Evolutionary conservation across 2,888 invertebrate species (phyloP).

Genomic region (Nezara viridula): DNA sequence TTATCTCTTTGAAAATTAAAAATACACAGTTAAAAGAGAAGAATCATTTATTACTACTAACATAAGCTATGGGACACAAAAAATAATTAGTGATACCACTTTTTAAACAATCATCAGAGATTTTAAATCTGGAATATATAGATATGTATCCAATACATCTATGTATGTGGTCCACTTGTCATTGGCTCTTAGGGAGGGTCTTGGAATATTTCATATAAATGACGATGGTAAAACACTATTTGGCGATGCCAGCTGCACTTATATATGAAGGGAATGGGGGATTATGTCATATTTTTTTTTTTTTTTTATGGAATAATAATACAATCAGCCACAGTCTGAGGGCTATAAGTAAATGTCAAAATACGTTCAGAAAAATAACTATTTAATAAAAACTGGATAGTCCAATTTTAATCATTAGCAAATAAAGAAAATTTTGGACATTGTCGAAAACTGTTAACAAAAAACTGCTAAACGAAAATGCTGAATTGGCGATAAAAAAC

Average conservation of each 20-base stretch:
- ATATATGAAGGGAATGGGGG: slow-evolving; percentile 83
- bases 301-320: too few relatives aligned
- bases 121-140: slow-evolving; percentile 82
- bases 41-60: slow-evolving; percentile 82
- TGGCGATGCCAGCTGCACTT: slow-evolving; percentile 80
- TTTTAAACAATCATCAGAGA: slow-evolving; percentile 77
- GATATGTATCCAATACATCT: too few relatives aligned
- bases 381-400: slow-evolving; percentile 85
- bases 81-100: slow-evolving; percentile 82
- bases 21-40: slow-evolving; percentile 79
- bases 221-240: slow-evolving; percentile 75
- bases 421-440: slow-evolving; percentile 76
- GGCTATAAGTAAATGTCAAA: too few relatives aligned
- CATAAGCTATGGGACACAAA: slow-evolving; percentile 83
- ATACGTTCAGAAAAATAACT: slow-evolving; percentile 78
- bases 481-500: too few relatives aligned
- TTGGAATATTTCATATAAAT: slow-evolving; percentile 75
- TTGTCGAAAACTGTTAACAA: too few relatives aligned
- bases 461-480: too few relatives aligned
- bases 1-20: slow-evolving; percentile 78
- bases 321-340: too few relatives aligned
- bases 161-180: slow-evolving; percentile 96
- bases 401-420: slow-evolving; percentile 87
- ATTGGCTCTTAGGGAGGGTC: slow-evolving; percentile 78
- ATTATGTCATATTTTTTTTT: too few relatives aligned